Base-by-base conservation (phyloP, 2,888 invertebrate genomes). In the Sinohyriopsis cumingii region DNA sequence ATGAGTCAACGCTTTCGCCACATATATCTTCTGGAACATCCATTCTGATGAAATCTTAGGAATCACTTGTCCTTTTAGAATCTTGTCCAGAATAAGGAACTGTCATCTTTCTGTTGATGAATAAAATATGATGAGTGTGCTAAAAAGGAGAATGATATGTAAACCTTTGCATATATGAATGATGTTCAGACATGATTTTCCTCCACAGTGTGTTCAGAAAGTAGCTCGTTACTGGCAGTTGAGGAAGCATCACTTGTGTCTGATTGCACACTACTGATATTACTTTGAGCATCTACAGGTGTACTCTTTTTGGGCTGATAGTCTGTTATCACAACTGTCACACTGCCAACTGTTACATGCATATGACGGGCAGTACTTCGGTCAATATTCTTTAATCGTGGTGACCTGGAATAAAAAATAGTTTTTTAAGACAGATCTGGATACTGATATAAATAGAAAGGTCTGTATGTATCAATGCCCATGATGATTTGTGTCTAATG, bases 301-400 rank as follows among this genome's bases (percentile, higher is more conserved):
- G 76, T 71, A 67, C 74, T 73, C 33, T 68, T 71, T 69, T 90
- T 90, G 5, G 90, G 88, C 72, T 90, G 88, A 77, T 89, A 98
- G 91, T 98, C 98, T 72, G 98, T 98, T 89, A 98, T 97, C 80
- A 97, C 95, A 75, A 98, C 98, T 64, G 98, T 98, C 73, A 98
- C 96, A 86, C 96, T 97, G 90, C 97, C 98, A 55, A 98, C 98
- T 64, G 98, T 98, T 84, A 98, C 96, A 91, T 97, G 96, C 91
- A 97, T 94, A 71, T 96, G 96, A 90, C 96, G 95, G 45, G 96
- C 97, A 55, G 95, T 95, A 87, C 95, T 96, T 67, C 97, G 92
- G 90, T 98, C 98, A 72, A 97, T 94, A 91, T 97, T 97, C 92
- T 95, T 96, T 88, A 84, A 93, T 77, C 96, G 92, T 3, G 86